phyloP scores from a whole-genome alignment of 23 tunicate genomes.

The Botrylloides violaceus region DNA sequence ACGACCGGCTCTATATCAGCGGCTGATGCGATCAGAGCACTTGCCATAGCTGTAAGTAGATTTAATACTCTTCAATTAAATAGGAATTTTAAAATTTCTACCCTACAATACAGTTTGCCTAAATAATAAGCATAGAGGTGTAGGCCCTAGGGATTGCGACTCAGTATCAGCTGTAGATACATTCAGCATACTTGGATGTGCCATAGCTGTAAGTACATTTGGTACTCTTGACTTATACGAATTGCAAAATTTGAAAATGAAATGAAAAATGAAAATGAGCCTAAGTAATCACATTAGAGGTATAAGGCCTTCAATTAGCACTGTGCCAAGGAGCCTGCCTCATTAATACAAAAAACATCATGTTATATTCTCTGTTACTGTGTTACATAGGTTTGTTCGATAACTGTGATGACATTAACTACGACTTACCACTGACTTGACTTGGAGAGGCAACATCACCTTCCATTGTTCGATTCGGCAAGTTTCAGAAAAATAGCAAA shows the following conservation, averaged over 20 bases:
- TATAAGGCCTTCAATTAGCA: too few relatives aligned
- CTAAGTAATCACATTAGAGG: not conserved
- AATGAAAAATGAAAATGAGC: too few relatives aligned
- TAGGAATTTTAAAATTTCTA: too few relatives aligned
- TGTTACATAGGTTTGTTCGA: too few relatives aligned
- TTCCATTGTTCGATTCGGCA: conserved; percentile 7
- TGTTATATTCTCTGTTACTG: too few relatives aligned
- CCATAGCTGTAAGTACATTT: conserved; percentile 15
- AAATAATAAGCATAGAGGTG: not conserved
- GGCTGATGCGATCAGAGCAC: conserved; percentile 40
- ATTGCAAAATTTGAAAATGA: too few relatives aligned
- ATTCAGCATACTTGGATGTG: conserved; percentile 32
- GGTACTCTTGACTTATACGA: not conserved
- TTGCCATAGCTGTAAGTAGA: conserved; percentile 23
- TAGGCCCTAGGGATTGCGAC: too few relatives aligned
- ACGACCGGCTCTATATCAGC: conserved; percentile 39
- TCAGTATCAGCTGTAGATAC: conserved; percentile 45
- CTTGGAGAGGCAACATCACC: conserved; percentile 27
- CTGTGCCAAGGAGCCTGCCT: not conserved
- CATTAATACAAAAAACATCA: too few relatives aligned
- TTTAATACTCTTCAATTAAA: not conserved
- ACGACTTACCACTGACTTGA: conserved; percentile 23
- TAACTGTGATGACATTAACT: too few relatives aligned
- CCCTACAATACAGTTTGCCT: too few relatives aligned
- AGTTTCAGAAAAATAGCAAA: not conserved